Percentiles rank a stretch among this genome's conserved stretches.
Conservation (phyloP, 2,113 vertebrate species). For the Osmerus mordax region DNA sequence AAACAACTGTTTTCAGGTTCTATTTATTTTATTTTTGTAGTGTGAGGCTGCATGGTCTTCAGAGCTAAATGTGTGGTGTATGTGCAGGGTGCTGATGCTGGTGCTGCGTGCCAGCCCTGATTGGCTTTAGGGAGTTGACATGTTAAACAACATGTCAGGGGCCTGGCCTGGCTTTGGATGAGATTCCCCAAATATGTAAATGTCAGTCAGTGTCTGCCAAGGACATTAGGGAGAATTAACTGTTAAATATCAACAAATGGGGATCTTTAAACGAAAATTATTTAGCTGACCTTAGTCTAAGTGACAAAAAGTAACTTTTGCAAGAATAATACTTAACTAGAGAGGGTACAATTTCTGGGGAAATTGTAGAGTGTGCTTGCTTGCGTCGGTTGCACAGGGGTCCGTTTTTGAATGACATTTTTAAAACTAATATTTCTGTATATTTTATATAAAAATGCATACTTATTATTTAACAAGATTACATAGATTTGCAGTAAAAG, state of each 20-base stretch:
- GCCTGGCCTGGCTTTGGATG: neutral
- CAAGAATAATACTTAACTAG: neutral
- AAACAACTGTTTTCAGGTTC: too few species aligned
- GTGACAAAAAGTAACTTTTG: neutral
- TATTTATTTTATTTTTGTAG: too few species aligned
- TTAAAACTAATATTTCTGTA: too few species aligned
- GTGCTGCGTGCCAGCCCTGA: neutral
- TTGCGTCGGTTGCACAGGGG: too few species aligned
- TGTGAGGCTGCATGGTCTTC: too few species aligned
- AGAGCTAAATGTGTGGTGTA: neutral
- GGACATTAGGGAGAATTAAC: neutral
- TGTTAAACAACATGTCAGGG: neutral
- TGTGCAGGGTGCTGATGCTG: neutral
- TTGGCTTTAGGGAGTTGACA: conserved; percentile 2
- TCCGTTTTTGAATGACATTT: too few species aligned
- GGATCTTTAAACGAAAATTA: neutral
- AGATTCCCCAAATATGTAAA: neutral
- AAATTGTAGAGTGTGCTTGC: too few species aligned
- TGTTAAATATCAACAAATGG: neutral
- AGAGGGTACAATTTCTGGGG: too few species aligned
- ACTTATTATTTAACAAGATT: too few species aligned
- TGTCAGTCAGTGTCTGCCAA: neutral
- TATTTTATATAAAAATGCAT: too few species aligned
- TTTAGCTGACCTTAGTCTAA: neutral
- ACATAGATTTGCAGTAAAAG: too few species aligned